phyloP scores from a whole-genome alignment of 2,113 vertebrate species.

The Rattus norvegicus region GRCr8 NC_086021.1:109773501-109774000 shows the following conservation, averaged over 20 bases:
- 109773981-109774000: neutral
- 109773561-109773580: neutral
- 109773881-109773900: neutral
- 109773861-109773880: neutral
- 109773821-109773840: neutral
- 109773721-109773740: neutral
- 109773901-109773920: neutral
- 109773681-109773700: neutral
- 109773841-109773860: neutral
- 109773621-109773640: neutral
- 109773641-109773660: neutral
- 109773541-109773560: neutral
- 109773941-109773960: neutral
- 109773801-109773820: neutral
- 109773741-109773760: neutral
- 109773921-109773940: neutral
- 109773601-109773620: neutral
- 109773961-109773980: neutral
- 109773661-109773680: neutral
- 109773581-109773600: neutral
- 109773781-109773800: neutral
- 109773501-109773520: conserved; percentile 28
- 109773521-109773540: conserved; percentile 77
- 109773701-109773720: neutral
- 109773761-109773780: neutral